A percentile compares a stretch with the other conserved stretches of the same genome.
These are phyloP conservation scores for Spheniscus humboldti DNA, from an alignment of 2,797 vertebrate species.

Conservation along the genomic window DNA sequence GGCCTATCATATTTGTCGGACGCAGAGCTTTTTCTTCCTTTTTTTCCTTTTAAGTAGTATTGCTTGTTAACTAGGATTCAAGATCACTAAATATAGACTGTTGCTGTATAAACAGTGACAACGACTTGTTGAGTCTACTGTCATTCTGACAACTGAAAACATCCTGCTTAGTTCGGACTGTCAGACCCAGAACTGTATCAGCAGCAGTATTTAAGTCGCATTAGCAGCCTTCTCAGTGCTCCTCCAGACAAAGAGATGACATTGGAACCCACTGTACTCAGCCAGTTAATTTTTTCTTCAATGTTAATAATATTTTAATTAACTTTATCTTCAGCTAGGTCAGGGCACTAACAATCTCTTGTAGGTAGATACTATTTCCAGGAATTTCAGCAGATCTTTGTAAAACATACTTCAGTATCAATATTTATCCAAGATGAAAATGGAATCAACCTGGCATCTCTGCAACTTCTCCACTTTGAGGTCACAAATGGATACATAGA, in stretches of 20 bases:
- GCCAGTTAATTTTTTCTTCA: background rate
- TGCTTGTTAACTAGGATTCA: background rate
- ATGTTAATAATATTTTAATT: background rate
- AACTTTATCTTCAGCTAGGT: background rate
- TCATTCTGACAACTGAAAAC: constrained; percentile 6
- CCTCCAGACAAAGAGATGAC: background rate
- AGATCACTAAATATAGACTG: background rate
- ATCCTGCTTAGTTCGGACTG: background rate
- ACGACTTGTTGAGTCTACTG: constrained; percentile 8
- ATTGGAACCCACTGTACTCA: background rate
- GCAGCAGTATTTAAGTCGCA: background rate
- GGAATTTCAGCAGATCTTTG: background rate
- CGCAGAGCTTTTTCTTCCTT: background rate
- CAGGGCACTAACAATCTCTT: background rate
- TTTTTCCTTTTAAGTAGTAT: background rate
- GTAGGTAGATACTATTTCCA: background rate
- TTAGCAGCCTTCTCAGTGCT: background rate
- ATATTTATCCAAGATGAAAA: constrained; percentile 33
- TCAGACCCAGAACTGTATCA: background rate
- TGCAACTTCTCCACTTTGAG: background rate
- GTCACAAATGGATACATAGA: background rate
- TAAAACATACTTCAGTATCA: background rate
- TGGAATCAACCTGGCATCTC: background rate
- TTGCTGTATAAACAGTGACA: background rate
- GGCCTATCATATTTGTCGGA: rapidly evolving